Percentiles rank a stretch among this genome's conserved stretches.
Evolutionary conservation across 1,140 invertebrate genomes (phyloP).

Genomic region (Phthorimaea operculella): DNA sequence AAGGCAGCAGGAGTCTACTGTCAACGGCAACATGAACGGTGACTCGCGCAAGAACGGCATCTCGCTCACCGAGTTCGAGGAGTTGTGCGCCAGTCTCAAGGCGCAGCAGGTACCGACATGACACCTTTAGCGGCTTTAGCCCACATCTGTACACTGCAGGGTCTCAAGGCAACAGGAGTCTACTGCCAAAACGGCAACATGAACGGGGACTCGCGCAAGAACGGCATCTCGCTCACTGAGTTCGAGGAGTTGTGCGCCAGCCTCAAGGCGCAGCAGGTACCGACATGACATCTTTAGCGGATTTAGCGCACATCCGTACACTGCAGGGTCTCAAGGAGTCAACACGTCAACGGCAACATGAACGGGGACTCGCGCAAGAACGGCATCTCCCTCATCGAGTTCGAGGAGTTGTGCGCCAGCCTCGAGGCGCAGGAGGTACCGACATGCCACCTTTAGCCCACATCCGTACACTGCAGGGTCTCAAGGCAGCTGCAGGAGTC

Average conservation of each 20-base stretch:
- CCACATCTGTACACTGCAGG: not conserved
- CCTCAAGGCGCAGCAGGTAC: constrained; percentile 88
- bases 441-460: constrained; percentile 19
- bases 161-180: too few species aligned
- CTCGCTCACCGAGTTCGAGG: constrained; percentile 88
- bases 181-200: constrained; percentile 59
- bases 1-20: too few species aligned
- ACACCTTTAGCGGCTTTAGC: too few species aligned
- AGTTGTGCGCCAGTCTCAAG: constrained; percentile 89
- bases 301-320: not conserved
- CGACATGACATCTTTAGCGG: constrained; percentile 21
- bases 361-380: constrained; percentile 74
- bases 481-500: too few species aligned
- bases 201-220: constrained; percentile 72
- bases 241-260: constrained; percentile 92
- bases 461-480: not conserved
- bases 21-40: constrained; percentile 59
- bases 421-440: constrained; percentile 88
- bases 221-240: constrained; percentile 82
- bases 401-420: constrained; percentile 89
- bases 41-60: constrained; percentile 77
- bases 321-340: too few species aligned
- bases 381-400: constrained; percentile 84
- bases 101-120: constrained; percentile 79
- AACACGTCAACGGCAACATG: constrained; percentile 56